Evolutionary conservation across 2,888 invertebrate species (phyloP), one percentile per base, ranked within the genome.

Genomic region (Gasteruption jaculator): DNA sequence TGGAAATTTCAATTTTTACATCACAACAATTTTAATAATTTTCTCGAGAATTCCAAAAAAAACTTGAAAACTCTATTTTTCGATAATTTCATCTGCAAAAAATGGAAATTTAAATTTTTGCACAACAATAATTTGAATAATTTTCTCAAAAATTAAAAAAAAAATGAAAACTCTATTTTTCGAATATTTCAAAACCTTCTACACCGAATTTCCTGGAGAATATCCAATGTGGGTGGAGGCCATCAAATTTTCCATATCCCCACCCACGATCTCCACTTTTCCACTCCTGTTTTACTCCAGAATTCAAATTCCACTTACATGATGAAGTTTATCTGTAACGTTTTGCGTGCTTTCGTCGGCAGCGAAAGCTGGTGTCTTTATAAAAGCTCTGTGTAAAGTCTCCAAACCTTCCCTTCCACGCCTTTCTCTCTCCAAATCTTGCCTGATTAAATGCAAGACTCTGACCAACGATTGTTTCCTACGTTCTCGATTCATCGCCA

Each of bases 401-500:
- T 94, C 91, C 45, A 91, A 73, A 1, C 93, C 93, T 60, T 89
- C 87, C 57, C 89, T 85, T 1, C 92, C 92, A 60, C 91, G 86
- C 40, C 87, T 77, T 68, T 95, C 95, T 24, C 91, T 76, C 54
- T 94, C 94, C 57, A 91, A 79, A 65, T 93, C 93, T 56, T 88
- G 86, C 54, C 89, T 83, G 41, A 93, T 85, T 61, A 91, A 73
- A 58, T 91, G 87, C 22, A 93, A 72, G 37, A 93, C 81, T 68
- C 91, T 88, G 40, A 91, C 78, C 44, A 95, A 72, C 3, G 91
- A 86, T 79, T 86, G 71, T 73, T 88, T 90, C 58, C 94, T 79
- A 46, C 94, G 75, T 61, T 92, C 93, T 38, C 83, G 77, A 69
- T 94, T 93, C 93, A 95, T 94, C 19, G 89, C 88, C 57, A 93